phyloP scores from a whole-genome alignment of 2,113 vertebrate genomes.

The Thermophis baileyi region DNA sequence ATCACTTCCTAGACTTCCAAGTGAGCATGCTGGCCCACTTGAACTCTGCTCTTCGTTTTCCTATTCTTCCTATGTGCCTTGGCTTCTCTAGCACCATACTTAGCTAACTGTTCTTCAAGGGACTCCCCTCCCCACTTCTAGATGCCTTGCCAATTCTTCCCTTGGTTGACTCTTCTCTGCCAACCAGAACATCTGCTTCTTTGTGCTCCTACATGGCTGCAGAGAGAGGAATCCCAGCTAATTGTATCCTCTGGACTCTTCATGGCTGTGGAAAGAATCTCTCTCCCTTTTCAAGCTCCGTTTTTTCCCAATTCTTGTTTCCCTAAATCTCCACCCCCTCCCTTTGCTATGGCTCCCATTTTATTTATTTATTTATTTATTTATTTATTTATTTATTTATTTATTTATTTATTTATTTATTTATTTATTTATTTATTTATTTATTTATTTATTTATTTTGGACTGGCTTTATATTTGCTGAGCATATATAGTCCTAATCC shows the following conservation, averaged over 20 bases:
- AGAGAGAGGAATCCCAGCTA: background rate
- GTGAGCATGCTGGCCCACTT: background rate
- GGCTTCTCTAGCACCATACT: background rate
- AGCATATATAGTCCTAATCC: background rate
- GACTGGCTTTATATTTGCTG: background rate
- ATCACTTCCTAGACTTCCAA: background rate
- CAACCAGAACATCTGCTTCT: background rate
- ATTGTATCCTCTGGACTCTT: background rate
- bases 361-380: background rate
- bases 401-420: too few species aligned
- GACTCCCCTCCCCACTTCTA: background rate
- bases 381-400: too few species aligned
- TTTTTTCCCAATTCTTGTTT: background rate
- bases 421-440: background rate
- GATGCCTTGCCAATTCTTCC: background rate
- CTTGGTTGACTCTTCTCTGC: background rate
- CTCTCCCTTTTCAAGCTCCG: background rate
- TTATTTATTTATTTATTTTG: background rate
- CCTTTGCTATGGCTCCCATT: background rate
- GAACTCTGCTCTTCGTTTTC: background rate
- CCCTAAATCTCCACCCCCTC: background rate
- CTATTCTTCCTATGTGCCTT: background rate
- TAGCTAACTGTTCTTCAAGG: background rate
- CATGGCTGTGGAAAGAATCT: background rate
- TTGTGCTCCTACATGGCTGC: background rate